Percentiles rank a stretch among this genome's conserved stretches.
Conservation (phyloP, 2,113 vertebrate genomes). For the Ctenodactylus gundi region DNA sequence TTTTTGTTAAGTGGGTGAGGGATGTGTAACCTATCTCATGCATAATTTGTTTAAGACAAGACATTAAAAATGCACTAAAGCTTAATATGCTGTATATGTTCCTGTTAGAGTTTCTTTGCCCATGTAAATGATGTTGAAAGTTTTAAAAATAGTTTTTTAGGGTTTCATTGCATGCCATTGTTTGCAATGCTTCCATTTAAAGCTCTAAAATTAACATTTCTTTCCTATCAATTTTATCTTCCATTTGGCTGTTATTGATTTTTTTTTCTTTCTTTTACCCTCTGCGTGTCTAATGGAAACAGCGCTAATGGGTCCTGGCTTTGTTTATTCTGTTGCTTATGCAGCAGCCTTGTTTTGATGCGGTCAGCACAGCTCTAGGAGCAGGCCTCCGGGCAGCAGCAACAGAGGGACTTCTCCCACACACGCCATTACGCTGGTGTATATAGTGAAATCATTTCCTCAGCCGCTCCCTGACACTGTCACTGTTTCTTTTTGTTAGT, state of each 20-base stretch:
- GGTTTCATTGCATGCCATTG: constrained; percentile 63
- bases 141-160: constrained; percentile 67
- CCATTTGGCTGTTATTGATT: constrained; percentile 78
- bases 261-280: constrained; percentile 67
- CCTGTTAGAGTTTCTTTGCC: constrained; percentile 54
- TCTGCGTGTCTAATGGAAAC: constrained; percentile 76
- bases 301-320: constrained; percentile 75
- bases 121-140: constrained; percentile 69
- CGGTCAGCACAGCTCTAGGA: constrained; percentile 65
- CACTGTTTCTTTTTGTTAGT: constrained; percentile 5
- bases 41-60: constrained; percentile 68
- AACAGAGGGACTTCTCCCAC: constrained; percentile 6
- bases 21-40: constrained; percentile 78
- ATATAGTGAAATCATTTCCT: constrained; percentile 26
- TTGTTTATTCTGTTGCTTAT: constrained; percentile 75
- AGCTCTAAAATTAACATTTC: constrained; percentile 76
- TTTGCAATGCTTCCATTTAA: constrained; percentile 52
- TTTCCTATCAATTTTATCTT: constrained; percentile 77
- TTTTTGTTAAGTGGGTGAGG: constrained; percentile 80
- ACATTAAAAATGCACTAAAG: constrained; percentile 78
- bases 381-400: not conserved
- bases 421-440: not conserved
- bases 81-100: constrained; percentile 69
- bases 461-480: not conserved
- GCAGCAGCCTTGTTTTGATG: constrained; percentile 78